A percentile compares a stretch with the other conserved stretches of the same genome.
phyloP scores from a whole-genome alignment of 1,140 invertebrate genomes.

The Pseudomyrmex concolor region DNA sequence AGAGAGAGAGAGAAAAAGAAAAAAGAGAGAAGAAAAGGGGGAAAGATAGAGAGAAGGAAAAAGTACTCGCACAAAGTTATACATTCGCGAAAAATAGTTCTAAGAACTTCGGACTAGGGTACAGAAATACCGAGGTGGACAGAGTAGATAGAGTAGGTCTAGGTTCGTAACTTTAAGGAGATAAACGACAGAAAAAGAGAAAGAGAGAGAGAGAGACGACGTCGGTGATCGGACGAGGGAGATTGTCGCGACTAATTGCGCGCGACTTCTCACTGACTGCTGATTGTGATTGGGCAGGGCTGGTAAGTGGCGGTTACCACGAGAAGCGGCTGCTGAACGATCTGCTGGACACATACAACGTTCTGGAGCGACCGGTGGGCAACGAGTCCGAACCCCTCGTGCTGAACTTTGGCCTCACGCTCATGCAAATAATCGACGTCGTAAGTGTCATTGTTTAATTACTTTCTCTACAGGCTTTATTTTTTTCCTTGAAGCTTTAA shows the following conservation, averaged over 20 bases:
- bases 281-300: slow-evolving; percentile 83
- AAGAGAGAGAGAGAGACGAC: slow-evolving; percentile 32
- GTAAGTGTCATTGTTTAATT: slow-evolving; percentile 88
- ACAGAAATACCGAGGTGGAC: slow-evolving; percentile 11
- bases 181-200: slow-evolving; percentile 37
- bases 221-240: slow-evolving; percentile 59
- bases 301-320: slow-evolving; percentile 92
- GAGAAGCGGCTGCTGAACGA: slow-evolving; percentile 97
- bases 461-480: slow-evolving; percentile 26
- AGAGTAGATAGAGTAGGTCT: slow-evolving; percentile 44
- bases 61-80: slow-evolving; percentile 61
- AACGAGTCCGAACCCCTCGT: slow-evolving; percentile 98
- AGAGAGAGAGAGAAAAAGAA: slow-evolving; percentile 10
- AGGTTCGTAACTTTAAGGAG: slow-evolving; percentile 22
- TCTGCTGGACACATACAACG: slow-evolving; percentile 98
- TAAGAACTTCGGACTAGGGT: slow-evolving; percentile 36
- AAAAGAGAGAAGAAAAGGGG: slow-evolving; percentile 1
- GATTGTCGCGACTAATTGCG: slow-evolving; percentile 68
- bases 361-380: slow-evolving; percentile 97
- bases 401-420: slow-evolving; percentile 98
- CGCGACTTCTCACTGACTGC: slow-evolving; percentile 72
- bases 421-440: slow-evolving; percentile 99
- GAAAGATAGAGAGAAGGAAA: slow-evolving; percentile 13
- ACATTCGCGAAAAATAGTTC: slow-evolving; percentile 63
- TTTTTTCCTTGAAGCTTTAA: neutral